Conservation (phyloP, 2,113 vertebrate genomes). For the Burhinus oedicnemus region DNA sequence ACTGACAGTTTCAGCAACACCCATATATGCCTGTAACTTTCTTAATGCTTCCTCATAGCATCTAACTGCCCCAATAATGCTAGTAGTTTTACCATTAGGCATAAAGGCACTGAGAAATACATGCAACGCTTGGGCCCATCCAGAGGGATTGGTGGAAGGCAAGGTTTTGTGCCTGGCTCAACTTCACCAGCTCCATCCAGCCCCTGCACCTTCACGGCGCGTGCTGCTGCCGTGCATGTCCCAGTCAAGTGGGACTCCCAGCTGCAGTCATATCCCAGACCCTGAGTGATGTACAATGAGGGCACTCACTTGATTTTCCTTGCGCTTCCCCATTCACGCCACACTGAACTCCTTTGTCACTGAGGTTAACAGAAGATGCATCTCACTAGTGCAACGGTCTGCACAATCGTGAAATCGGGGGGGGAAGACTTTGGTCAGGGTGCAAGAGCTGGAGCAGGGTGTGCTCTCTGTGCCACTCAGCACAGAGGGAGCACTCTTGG, state of each 20-base stretch:
- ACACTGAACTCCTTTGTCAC: not conserved
- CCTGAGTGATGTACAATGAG: not conserved
- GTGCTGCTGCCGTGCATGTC: not conserved
- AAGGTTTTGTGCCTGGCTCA: not conserved
- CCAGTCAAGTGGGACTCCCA: not conserved
- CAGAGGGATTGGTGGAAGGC: not conserved
- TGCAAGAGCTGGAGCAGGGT: not conserved
- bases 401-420: not conserved
- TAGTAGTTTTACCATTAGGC: not conserved
- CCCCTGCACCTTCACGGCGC: accelerated
- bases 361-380: not conserved
- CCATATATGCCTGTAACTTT: not conserved
- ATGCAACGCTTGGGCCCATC: not conserved
- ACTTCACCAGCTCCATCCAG: not conserved
- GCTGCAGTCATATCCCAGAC: not conserved
- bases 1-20: not conserved
- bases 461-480: accelerated
- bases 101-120: not conserved
- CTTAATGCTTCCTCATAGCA: not conserved
- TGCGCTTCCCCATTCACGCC: not conserved
- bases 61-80: not conserved
- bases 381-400: not conserved
- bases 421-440: not conserved
- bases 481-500: not conserved
- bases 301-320: not conserved